Conservation (phyloP, 1,140 invertebrate species). For the Acromyrmex charruanus region DNA sequence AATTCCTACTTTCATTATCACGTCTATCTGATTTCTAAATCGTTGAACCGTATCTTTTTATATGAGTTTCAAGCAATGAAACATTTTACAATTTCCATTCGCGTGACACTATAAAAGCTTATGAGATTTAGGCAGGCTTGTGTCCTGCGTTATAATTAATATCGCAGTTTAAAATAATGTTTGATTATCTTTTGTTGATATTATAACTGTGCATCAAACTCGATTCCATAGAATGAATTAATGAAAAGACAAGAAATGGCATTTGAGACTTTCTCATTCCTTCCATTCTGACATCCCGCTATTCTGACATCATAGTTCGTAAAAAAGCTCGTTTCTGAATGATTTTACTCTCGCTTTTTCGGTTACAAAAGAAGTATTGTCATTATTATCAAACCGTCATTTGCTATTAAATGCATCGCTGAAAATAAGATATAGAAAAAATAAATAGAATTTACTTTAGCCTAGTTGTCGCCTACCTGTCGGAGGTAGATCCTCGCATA, state of each 20-base stretch:
- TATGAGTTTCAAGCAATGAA: not conserved
- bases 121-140: not conserved
- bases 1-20: slow-evolving; percentile 44
- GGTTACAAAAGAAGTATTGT: slow-evolving; percentile 58
- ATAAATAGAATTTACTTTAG: too few relatives aligned
- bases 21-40: slow-evolving; percentile 41
- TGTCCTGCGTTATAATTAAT: not conserved
- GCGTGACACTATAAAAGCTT: not conserved
- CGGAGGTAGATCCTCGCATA: not conserved
- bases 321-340: slow-evolving; percentile 21
- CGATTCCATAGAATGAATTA: slow-evolving; percentile 40
- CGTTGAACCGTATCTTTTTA: slow-evolving; percentile 28
- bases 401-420: slow-evolving; percentile 31
- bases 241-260: slow-evolving; percentile 32
- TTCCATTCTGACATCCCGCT: not conserved
- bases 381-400: slow-evolving; percentile 54
- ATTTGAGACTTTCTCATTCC: slow-evolving; percentile 57
- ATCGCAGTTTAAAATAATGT: not conserved
- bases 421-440: slow-evolving; percentile 34
- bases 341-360: slow-evolving; percentile 29
- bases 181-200: slow-evolving; percentile 24
- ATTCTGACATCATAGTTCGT: slow-evolving; percentile 27
- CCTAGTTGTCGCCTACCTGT: not conserved
- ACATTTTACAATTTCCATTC: not conserved
- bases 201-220: slow-evolving; percentile 38